Base-by-base conservation (phyloP, 2,113 vertebrate genomes). In the Hirundichthys speculiger region DNA sequence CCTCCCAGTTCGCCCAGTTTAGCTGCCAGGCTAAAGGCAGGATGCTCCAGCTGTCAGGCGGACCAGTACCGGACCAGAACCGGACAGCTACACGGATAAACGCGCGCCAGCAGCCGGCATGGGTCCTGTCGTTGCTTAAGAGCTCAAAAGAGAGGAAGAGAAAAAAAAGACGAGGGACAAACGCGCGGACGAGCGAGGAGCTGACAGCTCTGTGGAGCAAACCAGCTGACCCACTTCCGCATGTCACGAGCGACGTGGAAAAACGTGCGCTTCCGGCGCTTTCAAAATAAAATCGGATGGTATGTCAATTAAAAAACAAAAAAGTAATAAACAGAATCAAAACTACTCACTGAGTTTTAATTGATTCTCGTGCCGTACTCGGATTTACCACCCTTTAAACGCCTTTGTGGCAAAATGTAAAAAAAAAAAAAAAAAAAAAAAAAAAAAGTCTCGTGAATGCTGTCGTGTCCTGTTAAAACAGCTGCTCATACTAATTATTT, bases 21-120 rank as follows among this genome's bases (percentile, higher is more conserved):
- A 79, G 82, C 78, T 13, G 71, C 65, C 67, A 55, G 2, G 63
- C 58, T 84, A 82, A n/a, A n/a, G n/a, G 27, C 69, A 53, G 59
- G 65, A 54, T 24, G 73, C 73, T 75, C 61, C 72, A 1, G 45
- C 25, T 47, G 51, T 40, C 21, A 51, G 50, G 12, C 14, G 61
- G 46, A 16, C 4, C 42, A 22, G 25, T 20, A 15, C 54, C 55
- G 15, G 34, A 1, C 46, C 14, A n/a, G 55, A 3, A 9, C 14
- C 15, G 41, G 41, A 13, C 25, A 6, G 3, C 25, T 27, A 3
- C 3, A 27, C 25, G 22, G 22, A 57, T 1, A 15, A 59, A 48
- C 45, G 21, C 18, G 13, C 20, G 39, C 8, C 30, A 0, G 13
- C 1, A 13, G 42, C 53, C 41, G 79, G 19, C 18, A 73, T 58